Evolutionary conservation across 2,113 vertebrate genomes (phyloP).

Genomic region (Cairina moschata): DNA sequence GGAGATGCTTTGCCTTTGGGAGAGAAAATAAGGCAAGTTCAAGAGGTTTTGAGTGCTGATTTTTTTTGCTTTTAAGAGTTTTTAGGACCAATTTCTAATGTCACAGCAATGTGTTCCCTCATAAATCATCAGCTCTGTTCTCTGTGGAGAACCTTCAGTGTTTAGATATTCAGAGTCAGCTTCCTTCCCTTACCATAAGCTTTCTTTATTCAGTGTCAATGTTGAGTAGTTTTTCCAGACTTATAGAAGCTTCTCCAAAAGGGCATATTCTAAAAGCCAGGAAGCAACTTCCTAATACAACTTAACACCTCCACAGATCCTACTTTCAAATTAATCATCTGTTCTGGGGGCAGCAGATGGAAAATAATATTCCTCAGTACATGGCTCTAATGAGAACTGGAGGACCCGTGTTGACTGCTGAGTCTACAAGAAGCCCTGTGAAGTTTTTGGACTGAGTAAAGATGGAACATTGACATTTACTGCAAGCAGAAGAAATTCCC

Average conservation of each 20-base stretch:
- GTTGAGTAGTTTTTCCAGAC: not conserved
- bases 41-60: not conserved
- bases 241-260: not conserved
- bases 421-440: not conserved
- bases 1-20: not conserved
- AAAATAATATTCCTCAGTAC: conserved; percentile 38
- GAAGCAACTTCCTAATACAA: not conserved
- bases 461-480: not conserved
- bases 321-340: conserved; percentile 45
- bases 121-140: not conserved
- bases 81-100: not conserved
- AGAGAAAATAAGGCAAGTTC: not conserved
- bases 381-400: conserved; percentile 3
- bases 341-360: conserved; percentile 23
- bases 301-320: conserved; percentile 10
- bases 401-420: not conserved
- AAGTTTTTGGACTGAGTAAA: not conserved
- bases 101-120: not conserved
- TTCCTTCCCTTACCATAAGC: not conserved
- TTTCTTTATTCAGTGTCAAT: not conserved
- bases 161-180: not conserved
- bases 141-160: not conserved
- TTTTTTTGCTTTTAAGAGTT: not conserved
- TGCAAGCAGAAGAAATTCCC: not conserved
- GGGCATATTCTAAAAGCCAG: not conserved